Percentiles rank a stretch among this genome's conserved stretches.
phyloP scores from a whole-genome alignment of 2,888 invertebrate genomes.

The Drosophila putrida region DNA sequence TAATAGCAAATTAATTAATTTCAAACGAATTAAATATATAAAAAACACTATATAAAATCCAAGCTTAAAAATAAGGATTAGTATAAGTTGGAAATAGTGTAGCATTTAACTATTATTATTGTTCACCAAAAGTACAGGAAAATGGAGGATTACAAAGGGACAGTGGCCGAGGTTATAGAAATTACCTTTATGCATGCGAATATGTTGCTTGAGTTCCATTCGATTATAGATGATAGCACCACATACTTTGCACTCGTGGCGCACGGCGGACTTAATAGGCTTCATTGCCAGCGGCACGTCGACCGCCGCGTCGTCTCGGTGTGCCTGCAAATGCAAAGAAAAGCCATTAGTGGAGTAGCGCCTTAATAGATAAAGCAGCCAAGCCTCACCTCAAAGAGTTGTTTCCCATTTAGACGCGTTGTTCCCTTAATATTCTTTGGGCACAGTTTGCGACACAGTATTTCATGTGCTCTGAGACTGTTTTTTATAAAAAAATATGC shows the following conservation, averaged over 20 bases:
- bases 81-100: too few relatives aligned
- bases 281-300: conserved; percentile 14
- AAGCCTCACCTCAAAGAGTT: conserved; percentile 37
- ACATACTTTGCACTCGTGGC: conserved; percentile 81
- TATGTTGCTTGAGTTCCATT: conserved; percentile 75
- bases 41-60: too few relatives aligned
- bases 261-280: conserved; percentile 28
- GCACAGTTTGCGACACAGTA: conserved; percentile 68
- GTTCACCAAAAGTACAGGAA: too few relatives aligned
- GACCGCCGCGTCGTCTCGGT: not conserved
- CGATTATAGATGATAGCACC: conserved; percentile 69
- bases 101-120: too few relatives aligned
- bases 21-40: not conserved
- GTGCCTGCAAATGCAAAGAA: conserved; percentile 28
- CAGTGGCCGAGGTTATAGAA: too few relatives aligned
- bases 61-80: too few relatives aligned
- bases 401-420: conserved; percentile 35
- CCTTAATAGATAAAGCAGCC: too few relatives aligned
- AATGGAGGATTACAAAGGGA: too few relatives aligned
- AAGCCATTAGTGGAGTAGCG: not conserved
- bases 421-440: conserved; percentile 35
- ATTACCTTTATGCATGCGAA: conserved; percentile 78
- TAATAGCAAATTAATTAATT: not conserved
- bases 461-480: conserved; percentile 75
- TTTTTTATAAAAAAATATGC: conserved; percentile 79